Percentiles rank a stretch among this genome's conserved stretches.
Conservation (phyloP, 30 jellyfish, hydroid and myxozoan genomes). For the Hydractinia echinata region DNA sequence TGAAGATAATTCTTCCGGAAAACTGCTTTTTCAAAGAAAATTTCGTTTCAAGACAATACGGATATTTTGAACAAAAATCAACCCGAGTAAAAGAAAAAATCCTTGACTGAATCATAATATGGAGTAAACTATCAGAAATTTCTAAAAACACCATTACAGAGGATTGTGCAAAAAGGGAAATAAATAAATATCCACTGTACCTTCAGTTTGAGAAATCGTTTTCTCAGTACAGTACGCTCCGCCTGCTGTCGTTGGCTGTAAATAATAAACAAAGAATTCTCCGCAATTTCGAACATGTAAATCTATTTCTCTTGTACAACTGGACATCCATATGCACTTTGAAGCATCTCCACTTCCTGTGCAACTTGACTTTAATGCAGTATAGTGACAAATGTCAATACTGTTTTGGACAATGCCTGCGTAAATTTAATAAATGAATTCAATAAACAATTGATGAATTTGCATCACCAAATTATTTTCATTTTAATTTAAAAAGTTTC, state of each 20-base stretch:
- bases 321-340: not conserved
- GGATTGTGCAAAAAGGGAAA: no score
- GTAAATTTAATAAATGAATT: not conserved
- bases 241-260: not conserved
- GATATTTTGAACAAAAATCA: no score
- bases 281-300: not conserved
- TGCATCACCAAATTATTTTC: not conserved
- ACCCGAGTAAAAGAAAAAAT: no score
- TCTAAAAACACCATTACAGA: no score
- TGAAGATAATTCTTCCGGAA: no score
- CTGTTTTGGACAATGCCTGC: not conserved
- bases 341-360: not conserved
- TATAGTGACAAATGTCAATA: not conserved
- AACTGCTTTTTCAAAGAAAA: no score
- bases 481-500: not conserved
- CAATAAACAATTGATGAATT: not conserved
- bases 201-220: not conserved
- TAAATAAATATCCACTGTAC: not conserved
- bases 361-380: not conserved
- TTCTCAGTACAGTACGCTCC: not conserved
- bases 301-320: not conserved
- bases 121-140: no score
- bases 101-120: no score
- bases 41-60: no score
- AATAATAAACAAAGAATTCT: not conserved